Evolutionary conservation across 2,888 invertebrate species (phyloP), one percentile per base, ranked within the genome.

Genomic region (Leptopilina syphax): DNA sequence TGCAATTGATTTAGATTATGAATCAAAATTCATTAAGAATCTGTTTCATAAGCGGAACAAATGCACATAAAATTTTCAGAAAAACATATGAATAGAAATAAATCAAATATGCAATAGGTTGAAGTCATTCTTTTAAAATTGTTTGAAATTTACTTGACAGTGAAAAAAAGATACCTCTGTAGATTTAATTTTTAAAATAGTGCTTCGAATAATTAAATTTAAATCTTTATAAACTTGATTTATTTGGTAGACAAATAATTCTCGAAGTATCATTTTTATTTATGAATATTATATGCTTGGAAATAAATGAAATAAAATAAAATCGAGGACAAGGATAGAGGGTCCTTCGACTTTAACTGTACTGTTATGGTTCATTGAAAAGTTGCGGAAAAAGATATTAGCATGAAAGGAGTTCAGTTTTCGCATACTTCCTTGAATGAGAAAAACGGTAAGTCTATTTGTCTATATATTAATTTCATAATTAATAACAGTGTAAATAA

Each of bases 251-350:
- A 34, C 0, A 34, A 34, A 34, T 34, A 34, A 34, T 34, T 34
- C 34, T 34, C 4, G 3, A 34, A 34, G 34, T 34, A 34, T 34
- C 3, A 34, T 34, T 34, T 34, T 3, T 27, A 18, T 18, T 18
- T 18, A 18, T 18, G 18, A 18, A 18, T 18, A 18, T 18, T 18
- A 18, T 18, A 18, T 18, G 18, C 18, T 18, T 18, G 18, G 18
- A 18, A 18, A 18, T 18, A 18, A 18, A 18, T 18, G 18, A 18
- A 18, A 34, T 34, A 47, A 41, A 34, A 65, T 60, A 57, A 79
- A 77, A 81, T 79, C 81, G 79, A 81, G 79, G 79, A 73, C 81
- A 81, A 81, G 79, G 79, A 73, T 65, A 13, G 50, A 24, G 68
- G 67, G 68, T 77, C 77, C 67, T 68, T 80, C 70, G 68, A 78